Percentiles rank a stretch among this genome's conserved stretches.
These are phyloP conservation scores for Enteromius trimaculatus DNA, from an alignment of 2,797 vertebrate species.

Conservation along the genomic window DNA sequence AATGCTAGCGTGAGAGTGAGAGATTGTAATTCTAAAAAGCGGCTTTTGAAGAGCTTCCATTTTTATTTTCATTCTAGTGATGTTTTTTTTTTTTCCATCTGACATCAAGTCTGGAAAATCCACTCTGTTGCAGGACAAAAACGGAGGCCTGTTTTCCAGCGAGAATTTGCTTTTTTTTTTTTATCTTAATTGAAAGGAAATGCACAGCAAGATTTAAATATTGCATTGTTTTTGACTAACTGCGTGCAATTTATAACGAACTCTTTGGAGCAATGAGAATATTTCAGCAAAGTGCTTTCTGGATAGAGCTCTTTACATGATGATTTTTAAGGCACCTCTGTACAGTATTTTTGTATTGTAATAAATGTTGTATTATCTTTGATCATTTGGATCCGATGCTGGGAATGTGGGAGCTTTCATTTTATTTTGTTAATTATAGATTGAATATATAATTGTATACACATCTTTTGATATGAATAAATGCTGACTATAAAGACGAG, in stretches of 20 bases:
- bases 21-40: conserved; percentile 33
- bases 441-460: conserved; percentile 79
- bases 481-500: conserved; percentile 45
- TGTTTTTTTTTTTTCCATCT: conserved; percentile 6
- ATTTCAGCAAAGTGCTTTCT: conserved; percentile 60
- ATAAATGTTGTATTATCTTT: conserved; percentile 70
- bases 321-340: conserved; percentile 70
- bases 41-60: conserved; percentile 53
- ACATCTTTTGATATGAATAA: conserved; percentile 72
- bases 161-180: conserved; percentile 59
- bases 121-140: conserved; percentile 54
- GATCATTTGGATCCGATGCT: conserved; percentile 60
- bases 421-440: conserved; percentile 76
- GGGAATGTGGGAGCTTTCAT: conserved; percentile 64
- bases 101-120: conserved; percentile 2
- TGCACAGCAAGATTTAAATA: conserved; percentile 43
- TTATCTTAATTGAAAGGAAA: conserved; percentile 63
- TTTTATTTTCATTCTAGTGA: conserved; percentile 20
- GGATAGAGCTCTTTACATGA: conserved; percentile 60
- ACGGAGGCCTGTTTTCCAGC: conserved; percentile 60
- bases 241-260: conserved; percentile 57
- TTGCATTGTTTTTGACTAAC: conserved; percentile 40
- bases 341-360: conserved; percentile 84
- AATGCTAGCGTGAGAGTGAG: conserved; percentile 19
- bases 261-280: conserved; percentile 49